Percentiles rank a stretch among this genome's conserved stretches.
Evolutionary conservation across 2,797 vertebrate genomes (phyloP).

Genomic region (Paramormyrops hopkinsi): DNA sequence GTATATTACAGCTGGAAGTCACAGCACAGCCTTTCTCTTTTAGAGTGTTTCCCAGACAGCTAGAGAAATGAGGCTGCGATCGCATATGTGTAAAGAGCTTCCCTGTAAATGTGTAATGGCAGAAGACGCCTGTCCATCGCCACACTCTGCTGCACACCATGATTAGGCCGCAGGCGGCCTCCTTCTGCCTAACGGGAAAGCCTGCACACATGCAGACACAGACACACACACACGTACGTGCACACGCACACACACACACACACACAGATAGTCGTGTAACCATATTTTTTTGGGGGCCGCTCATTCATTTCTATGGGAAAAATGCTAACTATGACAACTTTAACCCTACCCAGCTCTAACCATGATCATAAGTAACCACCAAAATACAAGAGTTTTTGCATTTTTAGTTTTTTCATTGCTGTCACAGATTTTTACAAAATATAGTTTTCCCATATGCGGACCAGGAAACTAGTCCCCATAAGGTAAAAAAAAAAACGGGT

Average conservation of each 20-base stretch:
- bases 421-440: no score
- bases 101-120: conserved; percentile 7
- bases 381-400: no score
- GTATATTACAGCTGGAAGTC: not conserved
- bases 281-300: no score
- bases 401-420: no score
- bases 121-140: conserved; percentile 21
- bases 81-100: not conserved
- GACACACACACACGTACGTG: not conserved
- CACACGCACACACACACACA: not conserved
- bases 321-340: no score
- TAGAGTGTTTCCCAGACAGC: not conserved
- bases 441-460: no score
- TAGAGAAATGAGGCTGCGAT: not conserved
- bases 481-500: no score
- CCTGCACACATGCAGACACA: not conserved
- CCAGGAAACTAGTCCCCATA: no score
- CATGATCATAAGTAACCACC: no score
- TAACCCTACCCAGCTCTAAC: no score
- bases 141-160: conserved; percentile 19
- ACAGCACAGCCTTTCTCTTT: not conserved
- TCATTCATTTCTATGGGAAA: no score
- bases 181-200: not conserved
- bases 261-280: conserved; percentile 3
- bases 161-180: conserved; percentile 15